Percentiles rank a stretch among this genome's conserved stretches.
phyloP scores from a whole-genome alignment of 2,113 vertebrate species.

The Bubo scandiacus region DNA sequence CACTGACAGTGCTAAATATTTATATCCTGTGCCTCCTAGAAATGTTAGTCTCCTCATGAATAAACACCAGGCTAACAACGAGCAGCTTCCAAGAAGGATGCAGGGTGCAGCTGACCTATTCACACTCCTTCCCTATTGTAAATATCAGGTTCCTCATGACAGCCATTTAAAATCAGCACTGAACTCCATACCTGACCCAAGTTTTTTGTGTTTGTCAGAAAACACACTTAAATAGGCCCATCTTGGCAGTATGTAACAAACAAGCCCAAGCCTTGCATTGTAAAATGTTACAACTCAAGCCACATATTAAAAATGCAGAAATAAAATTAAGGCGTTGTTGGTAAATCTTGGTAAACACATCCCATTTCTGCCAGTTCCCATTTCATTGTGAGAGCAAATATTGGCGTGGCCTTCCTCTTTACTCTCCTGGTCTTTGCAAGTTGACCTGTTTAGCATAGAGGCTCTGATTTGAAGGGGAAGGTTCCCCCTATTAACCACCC shows the following conservation, averaged over 20 bases:
- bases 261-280: neutral
- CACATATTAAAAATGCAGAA: neutral
- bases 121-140: neutral
- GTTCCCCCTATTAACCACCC: neutral
- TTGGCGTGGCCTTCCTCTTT: neutral
- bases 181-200: neutral
- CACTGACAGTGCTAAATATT: conserved; percentile 59
- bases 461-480: neutral
- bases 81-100: neutral
- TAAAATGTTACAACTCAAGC: neutral
- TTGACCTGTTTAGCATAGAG: neutral
- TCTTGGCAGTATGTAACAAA: neutral
- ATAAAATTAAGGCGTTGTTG: fast-evolving
- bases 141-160: neutral
- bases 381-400: fast-evolving
- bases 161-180: conserved; percentile 30
- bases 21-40: conserved; percentile 11
- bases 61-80: neutral
- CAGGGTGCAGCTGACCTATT: neutral
- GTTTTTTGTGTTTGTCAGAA: neutral
- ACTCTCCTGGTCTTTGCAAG: neutral
- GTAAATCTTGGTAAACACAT: neutral
- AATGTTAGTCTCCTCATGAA: conserved; percentile 7
- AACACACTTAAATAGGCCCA: neutral
- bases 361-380: neutral